These are phyloP conservation scores for Pocillopora grandis DNA, from an alignment of 92 coral and sea anemone genomes.

Conservation along the genomic window DNA sequence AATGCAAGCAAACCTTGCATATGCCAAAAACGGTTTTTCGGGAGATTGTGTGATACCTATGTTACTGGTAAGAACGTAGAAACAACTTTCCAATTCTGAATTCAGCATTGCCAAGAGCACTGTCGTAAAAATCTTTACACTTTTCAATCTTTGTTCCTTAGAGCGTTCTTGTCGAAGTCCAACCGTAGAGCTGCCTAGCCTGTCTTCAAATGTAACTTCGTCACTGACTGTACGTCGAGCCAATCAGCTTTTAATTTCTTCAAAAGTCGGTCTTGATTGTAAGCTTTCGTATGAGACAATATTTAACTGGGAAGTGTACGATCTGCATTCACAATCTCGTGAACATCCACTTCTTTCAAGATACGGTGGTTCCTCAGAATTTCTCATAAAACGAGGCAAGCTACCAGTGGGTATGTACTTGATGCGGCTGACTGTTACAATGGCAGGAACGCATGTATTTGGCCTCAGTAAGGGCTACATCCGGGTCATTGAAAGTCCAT, in stretches of 20 bases:
- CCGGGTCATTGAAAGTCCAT: slow-evolving; percentile 25
- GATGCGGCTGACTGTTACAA: slow-evolving; percentile 35
- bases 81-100: too few relatives aligned
- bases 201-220: background rate
- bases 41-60: slow-evolving; percentile 37
- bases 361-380: slow-evolving; percentile 1
- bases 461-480: slow-evolving; percentile 29
- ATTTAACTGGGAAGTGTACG: slow-evolving; percentile 37
- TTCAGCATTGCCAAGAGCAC: too few relatives aligned
- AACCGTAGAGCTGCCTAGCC: slow-evolving; percentile 28
- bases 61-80: slow-evolving; percentile 24
- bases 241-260: slow-evolving; percentile 16
- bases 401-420: slow-evolving; percentile 38
- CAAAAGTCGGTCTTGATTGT: slow-evolving; percentile 36
- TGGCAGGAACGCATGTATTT: slow-evolving; percentile 35
- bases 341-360: background rate
- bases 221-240: slow-evolving; percentile 32
- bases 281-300: slow-evolving; percentile 12
- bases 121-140: too few relatives aligned
- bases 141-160: background rate
- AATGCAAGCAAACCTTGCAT: slow-evolving; percentile 5
- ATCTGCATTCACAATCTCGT: background rate
- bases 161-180: slow-evolving; percentile 45
- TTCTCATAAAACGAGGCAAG: slow-evolving; percentile 35
- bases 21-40: slow-evolving; percentile 29